Evolutionary conservation across 2,888 invertebrate species (phyloP).

Genomic region (Protonemura montana): DNA sequence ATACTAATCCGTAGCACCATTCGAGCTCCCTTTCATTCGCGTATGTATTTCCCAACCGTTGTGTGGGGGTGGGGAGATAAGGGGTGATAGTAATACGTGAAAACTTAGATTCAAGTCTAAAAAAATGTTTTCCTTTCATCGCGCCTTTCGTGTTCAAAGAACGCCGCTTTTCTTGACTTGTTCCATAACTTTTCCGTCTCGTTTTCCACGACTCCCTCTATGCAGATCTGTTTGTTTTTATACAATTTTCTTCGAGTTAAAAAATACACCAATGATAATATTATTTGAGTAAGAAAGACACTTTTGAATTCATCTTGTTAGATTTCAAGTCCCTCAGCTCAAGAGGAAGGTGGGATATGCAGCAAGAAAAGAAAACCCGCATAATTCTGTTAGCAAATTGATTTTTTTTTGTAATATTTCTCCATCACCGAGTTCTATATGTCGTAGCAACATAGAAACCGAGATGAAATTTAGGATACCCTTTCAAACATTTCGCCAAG

Average conservation of each 20-base stretch:
- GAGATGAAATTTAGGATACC: not conserved
- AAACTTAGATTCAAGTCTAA: conserved; percentile 48
- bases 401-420: not conserved
- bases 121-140: conserved; percentile 60
- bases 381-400: conserved; percentile 12
- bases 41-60: not conserved
- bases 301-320: conserved; percentile 30
- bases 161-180: not conserved
- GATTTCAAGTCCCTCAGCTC: not conserved
- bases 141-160: conserved; percentile 45
- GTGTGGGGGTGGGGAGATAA: too few species aligned
- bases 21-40: not conserved
- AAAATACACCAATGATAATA: conserved; percentile 40
- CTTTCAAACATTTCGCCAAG: not conserved
- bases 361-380: not conserved
- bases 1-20: not conserved
- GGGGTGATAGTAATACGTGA: not conserved
- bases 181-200: conserved; percentile 2
- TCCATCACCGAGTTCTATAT: not conserved
- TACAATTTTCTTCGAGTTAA: conserved; percentile 34
- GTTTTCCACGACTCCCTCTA: conserved; percentile 25
- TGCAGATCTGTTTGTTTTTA: conserved; percentile 43
- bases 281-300: conserved; percentile 36
- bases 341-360: not conserved
- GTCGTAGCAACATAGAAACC: not conserved